phyloP scores from a whole-genome alignment of 2,888 invertebrate genomes.

The Chymomyza procnemis region DNA sequence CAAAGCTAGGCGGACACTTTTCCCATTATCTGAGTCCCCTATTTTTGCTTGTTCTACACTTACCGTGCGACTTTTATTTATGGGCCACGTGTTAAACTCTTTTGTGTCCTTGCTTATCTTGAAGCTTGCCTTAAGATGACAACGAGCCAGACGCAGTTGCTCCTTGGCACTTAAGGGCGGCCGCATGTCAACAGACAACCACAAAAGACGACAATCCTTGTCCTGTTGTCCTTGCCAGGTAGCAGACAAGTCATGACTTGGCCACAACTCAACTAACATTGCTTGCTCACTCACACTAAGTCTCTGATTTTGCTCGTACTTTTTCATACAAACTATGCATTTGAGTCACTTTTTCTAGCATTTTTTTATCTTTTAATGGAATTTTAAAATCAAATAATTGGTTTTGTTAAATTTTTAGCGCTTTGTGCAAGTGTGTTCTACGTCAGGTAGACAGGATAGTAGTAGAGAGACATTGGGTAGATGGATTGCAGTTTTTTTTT shows the following conservation, averaged over 20 bases:
- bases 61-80: slow-evolving; percentile 58
- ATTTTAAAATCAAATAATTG: slow-evolving; percentile 73
- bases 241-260: slow-evolving; percentile 13
- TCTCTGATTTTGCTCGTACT: not conserved
- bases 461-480: not conserved
- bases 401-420: slow-evolving; percentile 57
- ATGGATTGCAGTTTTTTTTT: not conserved
- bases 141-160: slow-evolving; percentile 23
- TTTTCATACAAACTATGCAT: slow-evolving; percentile 1
- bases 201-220: slow-evolving; percentile 22
- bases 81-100: slow-evolving; percentile 67
- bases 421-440: slow-evolving; percentile 14
- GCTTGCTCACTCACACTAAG: not conserved
- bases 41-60: not conserved
- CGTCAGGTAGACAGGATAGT: slow-evolving; percentile 36
- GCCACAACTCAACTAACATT: slow-evolving; percentile 21
- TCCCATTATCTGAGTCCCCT: slow-evolving; percentile 43
- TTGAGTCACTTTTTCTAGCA: slow-evolving; percentile 9
- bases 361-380: slow-evolving; percentile 71
- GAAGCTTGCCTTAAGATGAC: slow-evolving; percentile 31
- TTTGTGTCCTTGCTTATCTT: slow-evolving; percentile 17
- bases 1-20: slow-evolving; percentile 35
- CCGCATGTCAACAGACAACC: slow-evolving; percentile 57
- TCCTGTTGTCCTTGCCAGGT: slow-evolving; percentile 3
- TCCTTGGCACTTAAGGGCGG: slow-evolving; percentile 41